Base-by-base conservation (phyloP, 2,888 invertebrate genomes). In the Hylaea fasciaria region DNA sequence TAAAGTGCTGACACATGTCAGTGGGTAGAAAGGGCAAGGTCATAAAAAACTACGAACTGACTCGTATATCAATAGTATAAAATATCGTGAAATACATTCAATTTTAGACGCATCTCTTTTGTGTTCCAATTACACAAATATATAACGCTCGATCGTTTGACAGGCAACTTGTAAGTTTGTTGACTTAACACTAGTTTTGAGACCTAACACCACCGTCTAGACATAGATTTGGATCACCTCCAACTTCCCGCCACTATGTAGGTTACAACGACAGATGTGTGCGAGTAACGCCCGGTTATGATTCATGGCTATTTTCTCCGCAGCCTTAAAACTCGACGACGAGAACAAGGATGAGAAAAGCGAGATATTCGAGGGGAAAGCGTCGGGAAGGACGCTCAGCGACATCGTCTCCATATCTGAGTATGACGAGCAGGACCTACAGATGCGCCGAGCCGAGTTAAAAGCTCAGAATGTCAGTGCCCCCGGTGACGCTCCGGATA, bases 401-500 rank as follows among this genome's bases (percentile, higher is more conserved):
- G 95, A 96, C 70, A 94, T 96, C 59, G 91, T 95, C 0, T 96
- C 96, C 0, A 94, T 96, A 78, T 94, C 95, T 0, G 96, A 96
- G 68, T 94, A 94, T 62, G 95, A 95, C 64, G 95, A 95, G 69
- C 93, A 94, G 50, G 95, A 95, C 74, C 74, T 89, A 52, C 91
- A 94, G 57, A 93, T 93, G 80, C 86, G 94, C 7, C 82, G 87
- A 58, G 92, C 93, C 0, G 94, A 93, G 57, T 66, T 87, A 8
- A 86, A 82, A 69, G 77, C 77, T 0, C 87, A 86, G 0, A 87
- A 87, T 43, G 55, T 86, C 1, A 68, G 77, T 0, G 84, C 74
- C 8, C 76, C 78, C 0, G 72, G 77, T 7, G 81, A 80, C 9
- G 71, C 64, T 9, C 74, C 78, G 46, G 85, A 82, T 43, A 83